phyloP scores from a whole-genome alignment of 2,113 vertebrate species.

The Trematocara macrostoma region DNA sequence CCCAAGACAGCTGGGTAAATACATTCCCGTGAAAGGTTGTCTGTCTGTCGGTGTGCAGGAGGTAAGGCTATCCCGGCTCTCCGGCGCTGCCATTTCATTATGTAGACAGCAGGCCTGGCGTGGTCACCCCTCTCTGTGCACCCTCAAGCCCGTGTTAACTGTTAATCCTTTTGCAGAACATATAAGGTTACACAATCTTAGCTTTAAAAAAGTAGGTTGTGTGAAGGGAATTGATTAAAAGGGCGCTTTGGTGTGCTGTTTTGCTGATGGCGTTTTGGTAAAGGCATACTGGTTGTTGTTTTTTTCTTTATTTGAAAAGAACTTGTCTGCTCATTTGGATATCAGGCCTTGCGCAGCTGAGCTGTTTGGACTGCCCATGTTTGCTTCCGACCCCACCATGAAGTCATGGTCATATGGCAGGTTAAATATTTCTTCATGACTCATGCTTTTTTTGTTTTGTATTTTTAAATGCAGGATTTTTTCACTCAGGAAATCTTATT shows the following conservation, averaged over 20 bases:
- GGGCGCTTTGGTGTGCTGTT: background rate
- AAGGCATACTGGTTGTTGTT: background rate
- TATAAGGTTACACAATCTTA: background rate
- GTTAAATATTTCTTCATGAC: background rate
- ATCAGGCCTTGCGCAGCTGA: slow-evolving; percentile 60
- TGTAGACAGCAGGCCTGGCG: slow-evolving; percentile 61
- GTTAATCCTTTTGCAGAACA: slow-evolving; percentile 41
- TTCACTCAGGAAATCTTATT: background rate
- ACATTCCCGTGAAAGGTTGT: background rate
- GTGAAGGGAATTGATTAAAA: background rate
- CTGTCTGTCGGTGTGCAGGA: background rate
- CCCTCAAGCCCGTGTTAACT: slow-evolving; percentile 38
- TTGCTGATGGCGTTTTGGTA: background rate
- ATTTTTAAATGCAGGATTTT: background rate
- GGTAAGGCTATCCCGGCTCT: slow-evolving; percentile 7
- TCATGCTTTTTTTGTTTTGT: background rate
- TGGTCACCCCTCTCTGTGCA: slow-evolving; percentile 53
- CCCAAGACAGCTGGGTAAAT: slow-evolving; percentile 22
- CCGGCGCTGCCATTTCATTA: slow-evolving; percentile 44
- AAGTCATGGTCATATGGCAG: background rate
- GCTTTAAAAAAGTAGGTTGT: background rate
- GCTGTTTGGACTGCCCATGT: slow-evolving; percentile 18
- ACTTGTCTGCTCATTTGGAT: slow-evolving; percentile 22
- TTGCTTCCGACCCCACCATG: slow-evolving; percentile 28
- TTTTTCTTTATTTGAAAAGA: background rate